phyloP scores from a whole-genome alignment of 2,797 vertebrate genomes.

The Podargus strigoides region DNA sequence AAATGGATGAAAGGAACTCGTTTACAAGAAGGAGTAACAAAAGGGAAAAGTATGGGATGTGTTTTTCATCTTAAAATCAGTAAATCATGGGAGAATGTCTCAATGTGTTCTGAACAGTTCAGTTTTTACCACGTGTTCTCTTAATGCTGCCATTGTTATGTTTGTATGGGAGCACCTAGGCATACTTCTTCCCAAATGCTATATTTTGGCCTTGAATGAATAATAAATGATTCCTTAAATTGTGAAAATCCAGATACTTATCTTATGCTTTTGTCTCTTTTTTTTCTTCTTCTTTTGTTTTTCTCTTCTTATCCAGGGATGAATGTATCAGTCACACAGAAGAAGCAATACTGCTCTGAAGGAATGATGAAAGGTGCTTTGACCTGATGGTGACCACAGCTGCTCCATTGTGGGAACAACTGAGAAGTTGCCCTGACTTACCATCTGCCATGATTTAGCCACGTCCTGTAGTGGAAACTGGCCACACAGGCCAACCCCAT shows the following conservation, averaged over 20 bases:
- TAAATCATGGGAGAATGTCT: background rate
- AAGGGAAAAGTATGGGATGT: background rate
- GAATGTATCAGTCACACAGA: background rate
- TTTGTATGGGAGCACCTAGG: background rate
- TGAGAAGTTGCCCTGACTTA: background rate
- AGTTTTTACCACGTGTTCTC: background rate
- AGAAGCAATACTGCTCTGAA: background rate
- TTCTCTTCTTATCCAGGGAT: background rate
- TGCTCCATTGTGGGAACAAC: background rate
- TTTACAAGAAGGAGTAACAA: background rate
- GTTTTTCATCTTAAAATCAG: background rate
- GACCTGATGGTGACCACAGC: background rate
- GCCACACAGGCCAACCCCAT: background rate
- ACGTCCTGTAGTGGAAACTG: background rate
- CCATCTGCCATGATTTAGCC: background rate
- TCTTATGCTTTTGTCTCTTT: background rate
- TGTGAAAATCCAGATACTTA: background rate
- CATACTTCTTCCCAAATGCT: background rate
- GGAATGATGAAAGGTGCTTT: background rate
- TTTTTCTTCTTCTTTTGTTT: fast-evolving
- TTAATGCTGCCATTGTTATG: background rate
- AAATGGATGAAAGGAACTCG: background rate
- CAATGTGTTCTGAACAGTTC: background rate
- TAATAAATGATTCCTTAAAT: background rate
- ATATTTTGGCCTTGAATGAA: background rate